These are phyloP conservation scores for Eulemur coronatus DNA, from an alignment of 2,797 vertebrate genomes.

Conservation along the genomic window DNA sequence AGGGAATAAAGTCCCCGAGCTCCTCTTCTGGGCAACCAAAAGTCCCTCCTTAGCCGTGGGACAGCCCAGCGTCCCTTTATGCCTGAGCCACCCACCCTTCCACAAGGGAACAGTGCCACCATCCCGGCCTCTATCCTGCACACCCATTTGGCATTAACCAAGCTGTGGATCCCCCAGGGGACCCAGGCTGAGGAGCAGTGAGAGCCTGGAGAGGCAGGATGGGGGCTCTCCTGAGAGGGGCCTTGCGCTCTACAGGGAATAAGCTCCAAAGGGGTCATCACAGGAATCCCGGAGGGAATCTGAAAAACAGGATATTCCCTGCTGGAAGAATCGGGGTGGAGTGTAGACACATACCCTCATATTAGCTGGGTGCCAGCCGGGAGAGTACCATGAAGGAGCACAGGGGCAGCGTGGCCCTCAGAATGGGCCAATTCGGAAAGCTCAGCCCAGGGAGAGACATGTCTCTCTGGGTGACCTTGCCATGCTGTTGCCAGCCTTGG, in stretches of 20 bases:
- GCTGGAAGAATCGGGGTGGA: not conserved
- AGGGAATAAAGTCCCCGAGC: not conserved
- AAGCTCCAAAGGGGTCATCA: not conserved
- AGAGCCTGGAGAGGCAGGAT: not conserved
- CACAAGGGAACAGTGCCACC: rapidly evolving
- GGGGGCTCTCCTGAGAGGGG: not conserved
- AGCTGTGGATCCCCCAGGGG: not conserved
- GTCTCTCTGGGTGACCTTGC: not conserved
- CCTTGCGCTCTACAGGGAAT: not conserved
- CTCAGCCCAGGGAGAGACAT: not conserved
- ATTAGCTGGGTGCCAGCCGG: not conserved
- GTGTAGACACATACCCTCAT: not conserved
- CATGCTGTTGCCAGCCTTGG: not conserved
- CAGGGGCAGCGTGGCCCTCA: not conserved
- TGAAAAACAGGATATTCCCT: not conserved
- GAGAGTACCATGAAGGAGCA: not conserved
- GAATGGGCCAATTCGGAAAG: not conserved
- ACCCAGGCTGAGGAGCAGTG: too few species aligned
- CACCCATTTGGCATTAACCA: not conserved
- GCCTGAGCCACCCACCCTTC: not conserved
- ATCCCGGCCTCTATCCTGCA: rapidly evolving
- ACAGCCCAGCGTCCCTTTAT: not conserved
- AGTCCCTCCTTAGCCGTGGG: not conserved
- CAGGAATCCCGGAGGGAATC: not conserved
- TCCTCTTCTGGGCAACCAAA: not conserved